Base-by-base conservation (phyloP, 2,888 invertebrate species). In the Odontocolon sp. region DNA sequence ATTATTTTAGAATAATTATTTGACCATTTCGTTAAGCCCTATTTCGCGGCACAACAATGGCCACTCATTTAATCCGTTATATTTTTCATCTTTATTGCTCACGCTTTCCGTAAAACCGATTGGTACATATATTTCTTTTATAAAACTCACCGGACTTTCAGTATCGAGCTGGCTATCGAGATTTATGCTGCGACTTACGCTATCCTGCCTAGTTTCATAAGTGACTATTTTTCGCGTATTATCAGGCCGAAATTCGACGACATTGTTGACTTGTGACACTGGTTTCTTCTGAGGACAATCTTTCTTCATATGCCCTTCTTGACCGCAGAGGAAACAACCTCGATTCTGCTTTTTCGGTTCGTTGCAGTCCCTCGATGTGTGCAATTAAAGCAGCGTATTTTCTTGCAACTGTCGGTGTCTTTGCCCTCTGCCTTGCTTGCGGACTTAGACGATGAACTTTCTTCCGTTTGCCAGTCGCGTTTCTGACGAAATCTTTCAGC, bases 121-220 rank as follows among this genome's bases (percentile, higher is more conserved):
- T n/a, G 18, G 18, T 18, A 68, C 57, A 21, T 6, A 31, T 1
- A 23, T 11, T n/a, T 52, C 38, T 26, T 52, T 66, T 0, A 66
- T 31, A 18, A 66, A 66, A 8, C 66, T 66, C 2, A 54, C 40
- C 40, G 11, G n/a, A 16, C 66, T 52, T 2, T 38, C 66, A 40
- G 47, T 73, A 4, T 66, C 52, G 5, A 66, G 36, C n/a, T 66
- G 50, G 1, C 16, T 66, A 36, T 66, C 52, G 3, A 66, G 52
- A 36, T 4, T 9, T 21, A 66, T 9, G 1, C n/a, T 66, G 36
- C 64, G 64, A 26, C 38, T 52, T 5, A 9, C 61, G 31, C 21
- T 45, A 9, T 61, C 45, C 16, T 5, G 45, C 28, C 16, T 61
- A 3, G 38, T 8, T 18, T 52, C 38, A 16, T 11, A 52, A 31